A percentile compares a stretch with the other conserved stretches of the same genome.
These are phyloP conservation scores for Gobiocypris rarus DNA, from an alignment of 2,113 vertebrate genomes.

Conservation along the genomic window DNA sequence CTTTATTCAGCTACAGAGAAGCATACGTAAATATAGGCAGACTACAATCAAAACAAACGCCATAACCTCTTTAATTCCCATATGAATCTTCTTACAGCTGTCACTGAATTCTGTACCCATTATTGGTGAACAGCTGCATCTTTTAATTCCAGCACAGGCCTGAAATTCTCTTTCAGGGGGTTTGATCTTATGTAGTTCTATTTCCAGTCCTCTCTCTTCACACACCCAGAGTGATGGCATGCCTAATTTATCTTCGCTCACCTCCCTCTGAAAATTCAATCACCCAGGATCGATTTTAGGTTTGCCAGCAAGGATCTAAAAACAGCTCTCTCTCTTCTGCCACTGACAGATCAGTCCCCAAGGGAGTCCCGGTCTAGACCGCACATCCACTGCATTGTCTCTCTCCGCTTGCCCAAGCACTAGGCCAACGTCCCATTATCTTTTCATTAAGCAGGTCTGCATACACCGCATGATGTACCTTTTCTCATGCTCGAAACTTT, in stretches of 20 bases:
- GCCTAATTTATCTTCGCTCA: slow-evolving; percentile 56
- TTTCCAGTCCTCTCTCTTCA: slow-evolving; percentile 16
- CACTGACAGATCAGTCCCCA: slow-evolving; percentile 36
- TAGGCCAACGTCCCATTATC: slow-evolving; percentile 37
- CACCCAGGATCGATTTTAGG: slow-evolving; percentile 46
- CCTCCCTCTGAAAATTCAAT: slow-evolving; percentile 54
- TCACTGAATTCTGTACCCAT: neutral
- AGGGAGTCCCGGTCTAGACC: slow-evolving; percentile 24
- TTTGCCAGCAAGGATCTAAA: slow-evolving; percentile 47
- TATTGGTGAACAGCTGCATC: slow-evolving; percentile 1
- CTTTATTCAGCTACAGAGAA: slow-evolving; percentile 9
- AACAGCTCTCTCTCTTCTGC: slow-evolving; percentile 49
- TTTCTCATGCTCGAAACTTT: neutral
- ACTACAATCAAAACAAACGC: slow-evolving; percentile 3
- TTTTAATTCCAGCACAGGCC: slow-evolving; percentile 1
- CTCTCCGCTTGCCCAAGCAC: neutral
- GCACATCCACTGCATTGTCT: slow-evolving; percentile 29
- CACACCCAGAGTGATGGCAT: slow-evolving; percentile 46
- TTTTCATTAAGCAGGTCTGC: slow-evolving; percentile 45
- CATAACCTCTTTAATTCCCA: neutral
- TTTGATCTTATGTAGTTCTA: slow-evolving; percentile 30
- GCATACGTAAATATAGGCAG: neutral
- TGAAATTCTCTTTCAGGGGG: neutral
- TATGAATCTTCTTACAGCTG: slow-evolving; percentile 1
- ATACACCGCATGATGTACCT: neutral